Evolutionary conservation across 2,888 invertebrate species (phyloP).

Genomic region (Melieria omissa): DNA sequence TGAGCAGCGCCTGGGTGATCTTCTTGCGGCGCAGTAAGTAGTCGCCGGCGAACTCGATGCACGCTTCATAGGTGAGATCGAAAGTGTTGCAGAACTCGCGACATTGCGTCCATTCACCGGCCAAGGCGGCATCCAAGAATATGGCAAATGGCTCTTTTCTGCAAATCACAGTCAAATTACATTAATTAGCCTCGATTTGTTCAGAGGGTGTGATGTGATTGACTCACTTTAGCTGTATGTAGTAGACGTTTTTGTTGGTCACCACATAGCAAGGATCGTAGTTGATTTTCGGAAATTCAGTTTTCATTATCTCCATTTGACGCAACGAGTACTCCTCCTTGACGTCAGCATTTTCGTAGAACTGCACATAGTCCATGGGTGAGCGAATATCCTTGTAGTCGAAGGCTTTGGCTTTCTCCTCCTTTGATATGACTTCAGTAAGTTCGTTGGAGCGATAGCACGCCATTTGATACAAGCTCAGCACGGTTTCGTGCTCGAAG

Average conservation of each 20-base stretch:
- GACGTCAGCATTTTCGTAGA: constrained; percentile 57
- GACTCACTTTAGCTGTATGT: constrained; percentile 62
- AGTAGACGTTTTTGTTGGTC: constrained; percentile 65
- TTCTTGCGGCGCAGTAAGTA: constrained; percentile 79
- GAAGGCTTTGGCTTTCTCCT: constrained; percentile 60
- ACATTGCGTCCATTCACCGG: constrained; percentile 62
- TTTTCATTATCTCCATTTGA: constrained; percentile 64
- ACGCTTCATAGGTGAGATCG: constrained; percentile 63
- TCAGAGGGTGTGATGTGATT: not conserved
- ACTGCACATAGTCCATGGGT: constrained; percentile 62
- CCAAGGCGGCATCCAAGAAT: constrained; percentile 63
- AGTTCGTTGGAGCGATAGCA: constrained; percentile 51
- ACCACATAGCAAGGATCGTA: constrained; percentile 66
- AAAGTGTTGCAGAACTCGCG: constrained; percentile 67
- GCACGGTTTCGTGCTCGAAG: constrained; percentile 64
- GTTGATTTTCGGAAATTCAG: constrained; percentile 65
- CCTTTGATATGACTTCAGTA: constrained; percentile 54
- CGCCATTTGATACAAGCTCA: constrained; percentile 65
- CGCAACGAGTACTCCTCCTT: constrained; percentile 58
- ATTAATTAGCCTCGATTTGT: not conserved
- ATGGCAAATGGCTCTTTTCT: constrained; percentile 63
- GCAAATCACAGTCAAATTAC: constrained; percentile 20
- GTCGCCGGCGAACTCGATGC: constrained; percentile 84
- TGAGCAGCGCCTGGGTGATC: constrained; percentile 80
- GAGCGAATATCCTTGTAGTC: constrained; percentile 61